Conservation (phyloP, 1,140 invertebrate species). For the Planococcus citri region DNA sequence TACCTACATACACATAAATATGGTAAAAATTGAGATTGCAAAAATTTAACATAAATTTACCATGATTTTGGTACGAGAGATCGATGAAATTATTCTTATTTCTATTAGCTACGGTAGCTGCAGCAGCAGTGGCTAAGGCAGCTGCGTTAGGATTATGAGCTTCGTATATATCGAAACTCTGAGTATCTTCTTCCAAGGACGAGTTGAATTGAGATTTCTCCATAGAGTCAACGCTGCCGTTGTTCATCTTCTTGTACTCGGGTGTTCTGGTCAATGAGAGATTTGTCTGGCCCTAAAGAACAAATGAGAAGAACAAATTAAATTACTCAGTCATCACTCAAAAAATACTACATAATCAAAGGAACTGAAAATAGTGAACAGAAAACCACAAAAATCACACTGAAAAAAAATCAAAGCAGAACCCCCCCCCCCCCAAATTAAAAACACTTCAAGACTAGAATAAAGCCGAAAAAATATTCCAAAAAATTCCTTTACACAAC, state of each 20-base stretch:
- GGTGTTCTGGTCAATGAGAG: slow-evolving; percentile 34
- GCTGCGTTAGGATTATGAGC: slow-evolving; percentile 51
- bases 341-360: too few relatives aligned
- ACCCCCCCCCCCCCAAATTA: too few relatives aligned
- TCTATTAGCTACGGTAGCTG: not conserved
- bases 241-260: slow-evolving; percentile 51
- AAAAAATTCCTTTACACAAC: too few relatives aligned
- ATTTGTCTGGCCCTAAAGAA: slow-evolving; percentile 45
- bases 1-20: too few relatives aligned
- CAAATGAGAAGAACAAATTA: too few relatives aligned
- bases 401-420: too few relatives aligned
- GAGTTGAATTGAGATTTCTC: slow-evolving; percentile 76
- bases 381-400: too few relatives aligned
- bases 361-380: too few relatives aligned
- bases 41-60: not conserved
- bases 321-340: too few relatives aligned
- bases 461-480: too few relatives aligned
- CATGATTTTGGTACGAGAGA: slow-evolving; percentile 14
- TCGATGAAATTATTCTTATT: slow-evolving; percentile 11
- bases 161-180: slow-evolving; percentile 68
- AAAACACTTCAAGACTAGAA: too few relatives aligned
- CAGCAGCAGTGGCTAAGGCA: not conserved
- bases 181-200: slow-evolving; percentile 63
- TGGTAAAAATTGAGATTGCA: too few relatives aligned
- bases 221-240: slow-evolving; percentile 74